Percentiles rank a stretch among this genome's conserved stretches.
These are phyloP conservation scores for Caenorhabditis sp. DNA, from an alignment of 2,888 invertebrate genomes.

Conservation along the genomic window DNA sequence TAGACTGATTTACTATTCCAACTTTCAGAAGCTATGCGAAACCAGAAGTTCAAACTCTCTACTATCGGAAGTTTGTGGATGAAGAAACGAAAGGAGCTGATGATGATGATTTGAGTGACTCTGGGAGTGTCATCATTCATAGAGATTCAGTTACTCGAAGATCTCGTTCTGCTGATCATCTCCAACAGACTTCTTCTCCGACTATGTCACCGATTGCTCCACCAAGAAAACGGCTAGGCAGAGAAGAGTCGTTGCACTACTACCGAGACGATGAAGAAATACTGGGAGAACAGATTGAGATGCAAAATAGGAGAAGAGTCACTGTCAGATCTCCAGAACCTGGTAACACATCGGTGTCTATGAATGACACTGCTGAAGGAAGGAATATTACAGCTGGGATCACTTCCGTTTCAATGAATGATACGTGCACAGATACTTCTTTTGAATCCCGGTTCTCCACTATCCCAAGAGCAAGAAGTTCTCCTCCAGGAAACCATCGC, in stretches of 20 bases:
- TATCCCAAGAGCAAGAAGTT: slow-evolving; percentile 52
- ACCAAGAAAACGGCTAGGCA: slow-evolving; percentile 55
- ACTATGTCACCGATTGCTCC: slow-evolving; percentile 43
- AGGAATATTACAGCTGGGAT: slow-evolving; percentile 54
- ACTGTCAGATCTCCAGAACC: slow-evolving; percentile 43
- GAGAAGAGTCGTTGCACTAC: slow-evolving; percentile 62
- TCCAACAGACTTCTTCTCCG: slow-evolving; percentile 15
- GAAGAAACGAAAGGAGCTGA: slow-evolving; percentile 46
- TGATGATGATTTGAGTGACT: slow-evolving; percentile 44
- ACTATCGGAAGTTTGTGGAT: slow-evolving; percentile 64
- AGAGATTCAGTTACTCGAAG: slow-evolving; percentile 39
- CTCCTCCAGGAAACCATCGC: slow-evolving; percentile 29
- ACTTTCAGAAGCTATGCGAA: slow-evolving; percentile 50
- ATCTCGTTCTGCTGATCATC: slow-evolving; percentile 49
- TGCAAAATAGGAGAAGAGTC: slow-evolving; percentile 14
- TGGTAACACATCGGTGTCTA: slow-evolving; percentile 49
- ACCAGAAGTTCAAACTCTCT: slow-evolving; percentile 63
- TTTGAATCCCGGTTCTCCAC: slow-evolving; percentile 61
- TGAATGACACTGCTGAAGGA: slow-evolving; percentile 48
- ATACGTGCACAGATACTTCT: slow-evolving; percentile 58
- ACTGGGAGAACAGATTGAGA: slow-evolving; percentile 20
- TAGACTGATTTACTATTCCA: no score
- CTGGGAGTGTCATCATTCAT: slow-evolving; percentile 55
- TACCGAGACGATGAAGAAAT: slow-evolving; percentile 57
- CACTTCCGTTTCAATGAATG: slow-evolving; percentile 58